Conservation (phyloP, 2,113 vertebrate species). For the Apeltes quadracus region DNA sequence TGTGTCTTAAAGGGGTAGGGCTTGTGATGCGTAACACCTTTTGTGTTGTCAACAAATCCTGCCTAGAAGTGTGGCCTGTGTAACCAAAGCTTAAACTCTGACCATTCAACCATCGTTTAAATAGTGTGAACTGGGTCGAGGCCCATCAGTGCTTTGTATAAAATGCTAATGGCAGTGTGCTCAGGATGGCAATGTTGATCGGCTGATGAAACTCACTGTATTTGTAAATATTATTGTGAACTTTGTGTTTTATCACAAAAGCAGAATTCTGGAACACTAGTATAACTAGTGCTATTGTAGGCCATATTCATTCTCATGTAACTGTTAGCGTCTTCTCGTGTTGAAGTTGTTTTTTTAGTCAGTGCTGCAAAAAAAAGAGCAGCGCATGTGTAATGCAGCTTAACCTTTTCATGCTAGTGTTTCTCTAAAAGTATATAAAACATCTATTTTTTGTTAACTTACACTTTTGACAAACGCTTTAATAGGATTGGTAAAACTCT, state of each 20-base stretch:
- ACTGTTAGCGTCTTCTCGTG: background rate
- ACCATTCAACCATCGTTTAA: background rate
- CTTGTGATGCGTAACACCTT: background rate
- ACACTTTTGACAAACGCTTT: background rate
- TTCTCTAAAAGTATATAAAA: background rate
- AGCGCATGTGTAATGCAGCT: background rate
- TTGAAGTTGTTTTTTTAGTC: background rate
- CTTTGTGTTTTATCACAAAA: constrained; percentile 13
- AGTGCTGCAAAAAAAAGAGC: constrained; percentile 18
- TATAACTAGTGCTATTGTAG: constrained; percentile 33
- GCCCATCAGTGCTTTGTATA: background rate
- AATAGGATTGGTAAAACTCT: background rate
- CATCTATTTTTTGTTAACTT: background rate
- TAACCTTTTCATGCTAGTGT: constrained; percentile 6
- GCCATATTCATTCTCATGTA: constrained; percentile 7
- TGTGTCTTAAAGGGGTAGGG: background rate
- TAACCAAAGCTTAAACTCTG: background rate
- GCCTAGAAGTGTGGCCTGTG: background rate
- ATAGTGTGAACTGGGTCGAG: background rate
- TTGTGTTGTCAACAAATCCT: background rate
- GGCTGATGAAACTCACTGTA: constrained; percentile 42
- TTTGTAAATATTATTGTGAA: constrained; percentile 34
- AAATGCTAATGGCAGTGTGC: background rate
- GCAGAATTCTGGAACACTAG: background rate
- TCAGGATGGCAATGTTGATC: background rate